Evolutionary conservation across 2,113 vertebrate genomes (phyloP), one percentile per base, ranked within the genome.

Genomic region (Cyphomyrus discorhynchus): DNA sequence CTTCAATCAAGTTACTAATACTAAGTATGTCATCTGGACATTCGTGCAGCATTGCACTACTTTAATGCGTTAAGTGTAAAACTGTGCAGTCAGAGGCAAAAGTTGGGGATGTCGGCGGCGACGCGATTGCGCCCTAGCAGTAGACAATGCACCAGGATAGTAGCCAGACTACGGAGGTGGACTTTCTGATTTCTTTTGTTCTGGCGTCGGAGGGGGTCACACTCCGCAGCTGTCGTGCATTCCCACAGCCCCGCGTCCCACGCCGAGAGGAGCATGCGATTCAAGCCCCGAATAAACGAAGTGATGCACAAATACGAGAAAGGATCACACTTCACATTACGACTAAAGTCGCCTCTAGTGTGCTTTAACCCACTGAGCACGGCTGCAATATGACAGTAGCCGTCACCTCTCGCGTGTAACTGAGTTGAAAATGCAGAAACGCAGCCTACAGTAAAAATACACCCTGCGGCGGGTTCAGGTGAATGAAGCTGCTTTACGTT

Each of bases 121-220:
- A 86, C 31, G 49, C 47, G 47, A 86, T 52, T 86, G 15, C 85
- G 50, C 49, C n/a, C 10, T 17, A 7, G n/a, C 11, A 19, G 50
- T 39, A 53, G 27, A 87, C 85, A 87, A 87, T 53, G 85, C 85
- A 53, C 1, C 27, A 39, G 10, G 49, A 49, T 19, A 24, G 35
- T 39, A 50, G 17, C 82, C 82, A 7, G 85, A 52, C 11, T 47
- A 35, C 50, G 31, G 27, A 50, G 85, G 27, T 53, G 5, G 85
- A 87, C 85, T 35, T 87, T 86, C 50, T 87, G 85, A 35, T 87
- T 87, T 56, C 85, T 53, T 87, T 87, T 87, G 85, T 87, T 87
- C 85, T 87, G 13, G 11, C 50, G 31, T 53, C 49, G 27, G 85
- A 87, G 50, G 13, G 11, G 47, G 49, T 87, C 85, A 17, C 85